Base-by-base conservation (phyloP, 2,888 invertebrate genomes). In the Ichneumon xanthorius region DNA sequence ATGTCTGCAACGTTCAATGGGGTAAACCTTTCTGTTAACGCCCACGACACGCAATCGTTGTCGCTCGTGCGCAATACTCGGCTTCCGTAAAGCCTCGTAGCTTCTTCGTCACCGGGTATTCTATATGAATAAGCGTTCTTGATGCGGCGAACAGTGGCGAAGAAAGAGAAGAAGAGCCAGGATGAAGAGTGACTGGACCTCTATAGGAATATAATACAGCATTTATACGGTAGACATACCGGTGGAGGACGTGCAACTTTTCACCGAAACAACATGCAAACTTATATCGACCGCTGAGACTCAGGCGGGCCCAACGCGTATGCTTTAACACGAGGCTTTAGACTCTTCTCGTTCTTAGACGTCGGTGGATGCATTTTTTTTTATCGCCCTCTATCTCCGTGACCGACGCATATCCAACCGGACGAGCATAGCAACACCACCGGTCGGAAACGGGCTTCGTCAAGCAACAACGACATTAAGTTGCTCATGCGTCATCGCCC, bases 1-100 rank as follows among this genome's bases (percentile, higher is more conserved):
- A 90, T 90, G 89, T 88, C 83, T 84, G 88, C 82, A 87, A 81
- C 89, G 89, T 89, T 86, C 88, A 82, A 88, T 85, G 58, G 86
- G 85, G 88, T 86, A 88, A 88, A 89, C 81, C 84, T 88, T 87
- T 86, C 85, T 83, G 84, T 85, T 80, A 81, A 88, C 89, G 84
- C 89, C 88, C 87, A 86, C 86, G 79, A 71, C 86, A 83, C 76
- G 77, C 83, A 63, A 70, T n/a, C 33, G 45, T 40, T 61, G 75
- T 75, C 61, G 61, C 63, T 55, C 26, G 61, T 16, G 30, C 16
- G 33, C 58, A 14, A 58, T 58, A 26, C 58, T 67, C 26, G 40
- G 45, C 45, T 67, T 33, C 63, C 33, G 30, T 33, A 63, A 30
- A 33, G 33, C 63, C 63, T 61, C 61, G n/a, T 40, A 22, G 37